A percentile compares a stretch with the other conserved stretches of the same genome.
Conservation (phyloP, 1,140 invertebrate genomes). For the Oedothorax gibbosus region DNA sequence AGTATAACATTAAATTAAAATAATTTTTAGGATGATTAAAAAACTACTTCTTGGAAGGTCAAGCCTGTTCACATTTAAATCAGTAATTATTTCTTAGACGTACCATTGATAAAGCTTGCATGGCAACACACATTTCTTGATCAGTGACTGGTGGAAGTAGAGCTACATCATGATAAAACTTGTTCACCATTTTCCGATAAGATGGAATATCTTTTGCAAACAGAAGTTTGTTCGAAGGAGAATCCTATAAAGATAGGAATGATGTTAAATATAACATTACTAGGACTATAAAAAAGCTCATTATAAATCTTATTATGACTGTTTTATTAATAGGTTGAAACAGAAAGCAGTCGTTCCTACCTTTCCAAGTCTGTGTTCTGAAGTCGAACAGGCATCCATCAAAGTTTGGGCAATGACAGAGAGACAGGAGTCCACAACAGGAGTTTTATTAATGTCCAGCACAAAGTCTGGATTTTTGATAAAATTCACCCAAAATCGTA, state of each 20-base stretch:
- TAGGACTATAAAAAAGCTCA: background rate
- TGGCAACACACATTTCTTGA: slow-evolving; percentile 63
- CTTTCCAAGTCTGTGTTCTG: slow-evolving; percentile 59
- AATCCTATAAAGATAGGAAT: slow-evolving; percentile 63
- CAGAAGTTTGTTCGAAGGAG: slow-evolving; percentile 67
- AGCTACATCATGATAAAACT: slow-evolving; percentile 65
- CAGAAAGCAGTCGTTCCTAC: slow-evolving; percentile 15
- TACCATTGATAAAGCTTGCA: slow-evolving; percentile 65
- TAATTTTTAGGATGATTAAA: too few relatives aligned
- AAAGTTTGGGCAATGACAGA: slow-evolving; percentile 96
- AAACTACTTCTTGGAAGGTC: background rate
- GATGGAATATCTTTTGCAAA: slow-evolving; percentile 66
- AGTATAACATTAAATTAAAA: too few relatives aligned
- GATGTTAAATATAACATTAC: background rate
- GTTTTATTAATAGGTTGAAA: background rate
- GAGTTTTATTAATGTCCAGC: slow-evolving; percentile 94
- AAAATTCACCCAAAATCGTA: slow-evolving; percentile 97
- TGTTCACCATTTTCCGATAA: slow-evolving; percentile 64
- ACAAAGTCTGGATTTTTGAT: slow-evolving; percentile 98
- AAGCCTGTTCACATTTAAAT: background rate
- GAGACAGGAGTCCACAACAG: slow-evolving; percentile 90
- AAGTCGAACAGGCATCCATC: slow-evolving; percentile 77
- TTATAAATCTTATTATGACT: background rate
- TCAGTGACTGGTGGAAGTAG: slow-evolving; percentile 64
- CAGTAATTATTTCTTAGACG: background rate